A percentile compares a stretch with the other conserved stretches of the same genome.
phyloP scores from a whole-genome alignment of 2,113 vertebrate genomes.

The Thryonomys swinderianus region DNA sequence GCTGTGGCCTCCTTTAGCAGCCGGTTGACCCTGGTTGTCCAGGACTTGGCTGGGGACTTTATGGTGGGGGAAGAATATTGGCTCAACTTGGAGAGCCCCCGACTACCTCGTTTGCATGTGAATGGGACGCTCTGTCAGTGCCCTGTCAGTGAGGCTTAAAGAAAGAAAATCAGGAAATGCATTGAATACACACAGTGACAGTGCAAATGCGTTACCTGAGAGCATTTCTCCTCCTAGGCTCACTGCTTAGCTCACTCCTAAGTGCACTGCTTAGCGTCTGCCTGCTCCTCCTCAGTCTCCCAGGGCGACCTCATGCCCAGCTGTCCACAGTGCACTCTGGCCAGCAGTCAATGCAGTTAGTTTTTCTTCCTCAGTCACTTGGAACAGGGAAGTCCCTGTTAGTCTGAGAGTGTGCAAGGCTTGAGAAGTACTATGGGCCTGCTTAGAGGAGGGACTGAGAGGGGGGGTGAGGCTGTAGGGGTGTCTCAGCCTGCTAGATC shows the following conservation, averaged over 20 bases:
- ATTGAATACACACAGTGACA: neutral
- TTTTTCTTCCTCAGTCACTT: conserved; percentile 1
- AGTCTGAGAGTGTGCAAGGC: neutral
- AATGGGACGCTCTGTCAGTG: neutral
- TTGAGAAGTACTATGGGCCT: neutral
- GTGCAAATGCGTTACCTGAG: neutral
- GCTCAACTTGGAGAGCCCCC: neutral
- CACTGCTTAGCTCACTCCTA: too few relatives aligned
- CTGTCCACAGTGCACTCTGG: neutral
- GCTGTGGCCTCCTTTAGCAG: neutral
- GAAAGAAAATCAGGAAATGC: neutral
- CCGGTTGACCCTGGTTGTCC: neutral
- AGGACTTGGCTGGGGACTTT: neutral
- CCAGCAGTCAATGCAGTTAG: neutral
- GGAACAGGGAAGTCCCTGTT: neutral
- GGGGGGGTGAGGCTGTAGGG: neutral
- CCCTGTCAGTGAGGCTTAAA: neutral
- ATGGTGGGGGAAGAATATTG: neutral
- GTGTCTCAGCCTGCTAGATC: neutral
- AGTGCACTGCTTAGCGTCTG: neutral
- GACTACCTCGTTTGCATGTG: neutral
- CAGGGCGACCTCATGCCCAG: neutral
- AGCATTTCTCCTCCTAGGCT: neutral
- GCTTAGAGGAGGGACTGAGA: neutral
- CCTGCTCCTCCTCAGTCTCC: neutral